phyloP scores from a whole-genome alignment of 2,888 invertebrate genomes.

The Aproaerema taeniolella region DNA sequence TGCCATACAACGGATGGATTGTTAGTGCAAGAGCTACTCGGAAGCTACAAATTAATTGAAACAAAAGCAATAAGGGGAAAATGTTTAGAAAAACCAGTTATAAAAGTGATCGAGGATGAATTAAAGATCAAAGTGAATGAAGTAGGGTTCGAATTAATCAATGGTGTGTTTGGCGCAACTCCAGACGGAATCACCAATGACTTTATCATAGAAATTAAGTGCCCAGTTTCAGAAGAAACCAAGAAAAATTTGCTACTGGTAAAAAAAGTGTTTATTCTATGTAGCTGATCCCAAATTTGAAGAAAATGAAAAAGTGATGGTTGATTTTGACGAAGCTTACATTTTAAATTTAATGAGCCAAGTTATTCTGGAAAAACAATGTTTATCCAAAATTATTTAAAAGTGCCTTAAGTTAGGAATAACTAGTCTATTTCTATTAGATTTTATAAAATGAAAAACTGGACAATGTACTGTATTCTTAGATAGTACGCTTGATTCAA shows the following conservation, averaged over 20 bases:
- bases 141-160: slow-evolving; percentile 10
- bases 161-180: slow-evolving; percentile 10
- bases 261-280: slow-evolving; percentile 16
- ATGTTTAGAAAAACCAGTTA: slow-evolving; percentile 6
- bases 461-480: too few relatives aligned
- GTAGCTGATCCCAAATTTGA: slow-evolving; percentile 17
- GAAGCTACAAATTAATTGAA: not conserved
- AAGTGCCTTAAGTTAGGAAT: too few relatives aligned
- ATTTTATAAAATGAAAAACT: too few relatives aligned
- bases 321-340: slow-evolving; percentile 10
- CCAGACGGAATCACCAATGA: slow-evolving; percentile 13
- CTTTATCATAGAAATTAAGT: slow-evolving; percentile 13
- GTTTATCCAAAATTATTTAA: slow-evolving; percentile 9
- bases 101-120: slow-evolving; percentile 3
- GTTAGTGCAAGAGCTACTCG: not conserved
- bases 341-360: slow-evolving; percentile 7
- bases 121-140: slow-evolving; percentile 1
- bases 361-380: slow-evolving; percentile 12
- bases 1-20: not conserved
- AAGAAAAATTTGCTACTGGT: slow-evolving; percentile 3
- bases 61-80: not conserved
- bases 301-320: slow-evolving; percentile 10
- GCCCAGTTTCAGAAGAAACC: slow-evolving; percentile 8
- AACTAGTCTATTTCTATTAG: too few relatives aligned
- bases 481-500: too few relatives aligned